Percentiles rank a stretch among this genome's conserved stretches.
Conservation (phyloP, 2,888 invertebrate species). For the Molorchus minor region DNA sequence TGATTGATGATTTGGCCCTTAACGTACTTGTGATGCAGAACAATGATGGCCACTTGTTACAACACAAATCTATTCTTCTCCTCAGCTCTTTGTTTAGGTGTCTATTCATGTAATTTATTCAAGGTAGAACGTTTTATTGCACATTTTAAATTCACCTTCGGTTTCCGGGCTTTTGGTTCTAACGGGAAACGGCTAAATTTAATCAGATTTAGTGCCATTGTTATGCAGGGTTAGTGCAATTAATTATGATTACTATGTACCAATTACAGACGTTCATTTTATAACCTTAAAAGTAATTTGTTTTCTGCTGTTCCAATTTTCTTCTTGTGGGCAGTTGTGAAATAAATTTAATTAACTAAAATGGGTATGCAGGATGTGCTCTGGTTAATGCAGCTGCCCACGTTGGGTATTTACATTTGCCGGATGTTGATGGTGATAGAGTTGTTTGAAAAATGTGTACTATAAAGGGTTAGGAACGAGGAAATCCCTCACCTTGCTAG, state of each 20-base stretch:
- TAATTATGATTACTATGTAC: too few relatives aligned
- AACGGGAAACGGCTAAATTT: slow-evolving; percentile 7
- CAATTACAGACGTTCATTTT: neutral
- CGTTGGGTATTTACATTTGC: neutral
- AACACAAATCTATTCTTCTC: too few relatives aligned
- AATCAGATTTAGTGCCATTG: neutral
- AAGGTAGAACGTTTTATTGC: slow-evolving; percentile 7
- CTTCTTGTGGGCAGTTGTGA: neutral
- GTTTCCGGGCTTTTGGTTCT: neutral
- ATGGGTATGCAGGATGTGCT: slow-evolving; percentile 1
- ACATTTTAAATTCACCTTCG: neutral
- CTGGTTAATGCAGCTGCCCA: neutral
- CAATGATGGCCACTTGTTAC: too few relatives aligned
- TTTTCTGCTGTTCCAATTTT: neutral
- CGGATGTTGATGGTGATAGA: neutral
- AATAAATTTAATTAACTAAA: neutral
- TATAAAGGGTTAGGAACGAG: too few relatives aligned
- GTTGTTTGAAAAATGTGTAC: neutral
- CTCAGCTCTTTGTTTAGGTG: neutral
- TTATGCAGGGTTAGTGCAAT: slow-evolving; percentile 2
- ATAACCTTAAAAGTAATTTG: neutral
- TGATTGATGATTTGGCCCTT: too few relatives aligned
- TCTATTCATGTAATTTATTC: neutral
- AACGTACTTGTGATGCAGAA: too few relatives aligned
- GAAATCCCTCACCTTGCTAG: too few relatives aligned